These are phyloP conservation scores for Drosophila dives DNA, from an alignment of 2,888 invertebrate genomes.

Conservation along the genomic window DNA sequence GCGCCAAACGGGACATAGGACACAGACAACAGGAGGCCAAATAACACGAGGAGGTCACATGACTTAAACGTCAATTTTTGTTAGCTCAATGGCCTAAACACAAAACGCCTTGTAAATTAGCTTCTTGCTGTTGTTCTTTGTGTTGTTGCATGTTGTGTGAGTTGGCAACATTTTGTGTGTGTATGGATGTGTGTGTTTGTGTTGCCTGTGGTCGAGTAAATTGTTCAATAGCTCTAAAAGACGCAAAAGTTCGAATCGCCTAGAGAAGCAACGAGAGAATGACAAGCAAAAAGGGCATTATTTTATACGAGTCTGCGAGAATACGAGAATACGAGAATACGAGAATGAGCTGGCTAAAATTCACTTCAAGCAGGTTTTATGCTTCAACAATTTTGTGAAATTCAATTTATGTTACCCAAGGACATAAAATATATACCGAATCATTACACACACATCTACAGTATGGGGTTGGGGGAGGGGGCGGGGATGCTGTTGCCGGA, in stretches of 20 bases:
- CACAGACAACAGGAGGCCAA: background rate
- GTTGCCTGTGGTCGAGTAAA: conserved; percentile 58
- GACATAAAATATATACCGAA: conserved; percentile 79
- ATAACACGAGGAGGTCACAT: conserved; percentile 42
- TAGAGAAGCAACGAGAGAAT: conserved; percentile 42
- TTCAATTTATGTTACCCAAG: conserved; percentile 82
- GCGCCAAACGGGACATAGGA: conserved; percentile 42
- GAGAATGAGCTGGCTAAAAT: conserved; percentile 79
- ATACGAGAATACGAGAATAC: conserved; percentile 57
- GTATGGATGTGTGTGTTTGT: conserved; percentile 2
- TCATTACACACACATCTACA: conserved; percentile 68
- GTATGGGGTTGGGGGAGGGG: background rate
- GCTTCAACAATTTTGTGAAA: conserved; percentile 84
- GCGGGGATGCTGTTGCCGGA: background rate
- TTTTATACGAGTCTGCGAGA: conserved; percentile 64
- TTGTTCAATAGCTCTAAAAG: conserved; percentile 59
- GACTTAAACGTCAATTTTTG: conserved; percentile 65
- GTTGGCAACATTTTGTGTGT: conserved; percentile 51
- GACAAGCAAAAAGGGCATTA: conserved; percentile 77
- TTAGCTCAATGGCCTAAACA: conserved; percentile 69
- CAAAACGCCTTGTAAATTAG: conserved; percentile 76
- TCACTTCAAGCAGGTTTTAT: conserved; percentile 83
- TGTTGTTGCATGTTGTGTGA: conserved; percentile 53
- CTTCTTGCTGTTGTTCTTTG: conserved; percentile 43
- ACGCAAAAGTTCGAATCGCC: conserved; percentile 22